These are phyloP conservation scores for Tachuris rubrigastra DNA, from an alignment of 2,113 vertebrate species.

Conservation along the genomic window DNA sequence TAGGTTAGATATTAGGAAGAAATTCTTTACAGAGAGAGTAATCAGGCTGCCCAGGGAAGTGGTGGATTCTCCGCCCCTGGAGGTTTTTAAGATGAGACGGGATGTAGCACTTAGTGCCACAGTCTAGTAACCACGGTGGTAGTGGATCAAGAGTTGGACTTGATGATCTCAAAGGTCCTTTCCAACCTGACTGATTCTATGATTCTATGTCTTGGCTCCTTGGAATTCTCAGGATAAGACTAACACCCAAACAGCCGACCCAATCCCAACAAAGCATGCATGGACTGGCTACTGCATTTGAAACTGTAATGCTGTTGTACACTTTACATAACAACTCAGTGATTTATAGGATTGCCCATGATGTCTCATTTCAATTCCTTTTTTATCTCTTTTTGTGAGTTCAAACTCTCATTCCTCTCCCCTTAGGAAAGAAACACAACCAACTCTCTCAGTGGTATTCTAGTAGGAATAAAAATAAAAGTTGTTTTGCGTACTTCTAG, in stretches of 20 bases:
- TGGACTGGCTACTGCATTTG: not conserved
- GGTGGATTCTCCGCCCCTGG: no score
- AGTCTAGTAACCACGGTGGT: no score
- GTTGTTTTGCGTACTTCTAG: not conserved
- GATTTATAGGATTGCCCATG: not conserved
- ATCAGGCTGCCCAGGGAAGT: no score
- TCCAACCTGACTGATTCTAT: no score
- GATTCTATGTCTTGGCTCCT: not conserved
- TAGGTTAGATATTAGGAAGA: no score
- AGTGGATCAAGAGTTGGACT: no score
- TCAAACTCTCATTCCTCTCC: not conserved
- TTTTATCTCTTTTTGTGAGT: not conserved
- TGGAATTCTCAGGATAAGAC: not conserved
- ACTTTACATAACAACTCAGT: not conserved
- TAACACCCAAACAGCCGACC: not conserved
- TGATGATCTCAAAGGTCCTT: no score
- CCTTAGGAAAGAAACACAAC: not conserved
- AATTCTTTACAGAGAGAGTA: no score
- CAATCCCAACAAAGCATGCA: not conserved
- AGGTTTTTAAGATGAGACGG: no score
- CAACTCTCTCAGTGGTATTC: not conserved
- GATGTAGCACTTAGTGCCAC: no score
- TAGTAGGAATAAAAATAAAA: not conserved
- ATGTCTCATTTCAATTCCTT: not conserved
- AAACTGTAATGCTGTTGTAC: not conserved